phyloP scores from a whole-genome alignment of 2,888 invertebrate species.

The Steromphala cineraria region DNA sequence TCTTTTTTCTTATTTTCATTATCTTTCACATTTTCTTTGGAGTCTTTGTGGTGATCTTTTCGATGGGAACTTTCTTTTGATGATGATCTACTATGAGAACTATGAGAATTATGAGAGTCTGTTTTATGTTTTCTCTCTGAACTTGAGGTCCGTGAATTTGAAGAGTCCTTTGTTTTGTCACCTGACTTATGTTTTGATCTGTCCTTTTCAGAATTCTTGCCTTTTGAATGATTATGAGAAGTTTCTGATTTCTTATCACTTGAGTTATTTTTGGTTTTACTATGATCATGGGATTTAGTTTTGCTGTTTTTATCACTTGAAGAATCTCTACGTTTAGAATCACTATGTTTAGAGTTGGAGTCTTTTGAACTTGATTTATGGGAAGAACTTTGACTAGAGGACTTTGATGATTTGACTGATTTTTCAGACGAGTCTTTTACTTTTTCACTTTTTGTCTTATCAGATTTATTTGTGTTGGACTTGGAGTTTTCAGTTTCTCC shows the following conservation, averaged over 20 bases:
- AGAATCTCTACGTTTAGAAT: not conserved
- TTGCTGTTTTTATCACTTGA: not conserved
- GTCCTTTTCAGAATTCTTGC: not conserved
- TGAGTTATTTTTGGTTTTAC: not conserved
- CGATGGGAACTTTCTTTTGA: not conserved
- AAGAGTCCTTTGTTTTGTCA: not conserved
- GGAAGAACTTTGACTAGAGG: not conserved
- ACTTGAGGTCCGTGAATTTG: not conserved
- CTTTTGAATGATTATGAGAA: not conserved
- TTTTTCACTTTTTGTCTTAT: not conserved
- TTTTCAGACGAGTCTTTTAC: constrained; percentile 1
- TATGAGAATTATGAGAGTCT: constrained; percentile 9
- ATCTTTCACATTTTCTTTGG: not conserved
- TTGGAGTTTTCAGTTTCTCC: not conserved
- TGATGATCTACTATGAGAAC: not conserved
- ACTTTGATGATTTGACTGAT: not conserved
- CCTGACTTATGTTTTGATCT: not conserved
- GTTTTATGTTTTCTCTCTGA: constrained; percentile 17
- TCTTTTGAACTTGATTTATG: not conserved
- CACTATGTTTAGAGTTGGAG: not conserved
- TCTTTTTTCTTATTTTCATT: not conserved
- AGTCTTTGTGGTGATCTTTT: not conserved
- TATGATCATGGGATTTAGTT: not conserved
- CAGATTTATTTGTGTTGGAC: not conserved
- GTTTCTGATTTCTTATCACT: not conserved